These are phyloP conservation scores for Xylophagus ater DNA, from an alignment of 2,888 invertebrate genomes.

Conservation along the genomic window DNA sequence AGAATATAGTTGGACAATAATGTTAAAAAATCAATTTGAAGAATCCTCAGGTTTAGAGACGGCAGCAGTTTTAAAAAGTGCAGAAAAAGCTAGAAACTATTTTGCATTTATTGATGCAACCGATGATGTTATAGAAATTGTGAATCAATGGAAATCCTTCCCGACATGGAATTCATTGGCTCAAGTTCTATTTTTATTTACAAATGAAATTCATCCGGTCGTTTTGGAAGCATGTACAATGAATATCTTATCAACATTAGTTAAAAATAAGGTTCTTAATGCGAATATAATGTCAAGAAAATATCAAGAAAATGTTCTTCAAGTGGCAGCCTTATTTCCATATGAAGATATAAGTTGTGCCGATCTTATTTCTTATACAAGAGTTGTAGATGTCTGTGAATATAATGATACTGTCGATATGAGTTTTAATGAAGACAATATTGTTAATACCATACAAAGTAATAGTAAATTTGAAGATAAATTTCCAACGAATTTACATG, in stretches of 20 bases:
- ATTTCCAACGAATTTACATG: conserved; percentile 31
- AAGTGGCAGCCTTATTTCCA: conserved; percentile 31
- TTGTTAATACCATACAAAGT: background rate
- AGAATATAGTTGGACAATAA: conserved; percentile 11
- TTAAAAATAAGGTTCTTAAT: conserved; percentile 32
- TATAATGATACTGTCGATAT: conserved; percentile 7
- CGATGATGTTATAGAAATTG: conserved; percentile 29
- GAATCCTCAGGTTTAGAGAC: background rate
- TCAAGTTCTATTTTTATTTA: conserved; percentile 32
- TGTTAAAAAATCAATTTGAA: conserved; percentile 13
- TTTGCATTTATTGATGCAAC: conserved; percentile 29
- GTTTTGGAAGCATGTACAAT: conserved; percentile 28
- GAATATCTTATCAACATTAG: conserved; percentile 28
- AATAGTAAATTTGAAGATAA: conserved; percentile 23
- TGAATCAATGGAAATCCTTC: conserved; percentile 28
- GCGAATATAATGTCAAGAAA: conserved; percentile 32
- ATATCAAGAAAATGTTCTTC: conserved; percentile 24
- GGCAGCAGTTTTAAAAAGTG: too few relatives aligned
- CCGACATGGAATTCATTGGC: conserved; percentile 36
- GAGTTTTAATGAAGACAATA: conserved; percentile 4
- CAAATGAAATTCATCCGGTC: conserved; percentile 21
- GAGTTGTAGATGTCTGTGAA: conserved; percentile 28
- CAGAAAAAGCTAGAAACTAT: conserved; percentile 35
- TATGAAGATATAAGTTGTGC: conserved; percentile 35
- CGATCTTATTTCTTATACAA: conserved; percentile 17